phyloP scores from a whole-genome alignment of 2,113 vertebrate species.

The Xyliphius kryptos region DNA sequence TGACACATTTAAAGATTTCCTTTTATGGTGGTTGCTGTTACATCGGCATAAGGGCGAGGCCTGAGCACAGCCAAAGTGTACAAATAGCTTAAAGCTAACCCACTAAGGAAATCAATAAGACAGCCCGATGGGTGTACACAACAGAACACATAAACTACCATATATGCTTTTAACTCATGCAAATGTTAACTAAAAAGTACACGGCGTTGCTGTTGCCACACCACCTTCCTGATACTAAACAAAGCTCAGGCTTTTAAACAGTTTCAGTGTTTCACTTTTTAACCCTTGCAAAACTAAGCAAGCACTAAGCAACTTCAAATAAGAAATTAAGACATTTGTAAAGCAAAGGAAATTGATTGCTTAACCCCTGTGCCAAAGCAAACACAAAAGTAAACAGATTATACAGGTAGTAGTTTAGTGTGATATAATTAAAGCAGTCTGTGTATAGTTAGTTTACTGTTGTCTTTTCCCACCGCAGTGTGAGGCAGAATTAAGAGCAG shows the following conservation, averaged over 20 bases:
- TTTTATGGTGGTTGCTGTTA: constrained; percentile 69
- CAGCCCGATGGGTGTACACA: neutral
- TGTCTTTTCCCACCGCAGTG: constrained; percentile 34
- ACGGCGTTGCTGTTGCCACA: neutral
- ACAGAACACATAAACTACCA: neutral
- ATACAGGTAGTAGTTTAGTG: constrained; percentile 14
- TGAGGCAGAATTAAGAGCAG: constrained; percentile 13
- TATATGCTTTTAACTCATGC: constrained; percentile 3
- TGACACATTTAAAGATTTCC: constrained; percentile 76
- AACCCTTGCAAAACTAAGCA: neutral
- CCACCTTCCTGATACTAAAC: constrained; percentile 2
- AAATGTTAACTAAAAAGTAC: neutral
- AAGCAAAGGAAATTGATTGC: neutral
- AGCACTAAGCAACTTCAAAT: constrained; percentile 8
- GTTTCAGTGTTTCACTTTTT: neutral
- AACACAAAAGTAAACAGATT: constrained; percentile 10
- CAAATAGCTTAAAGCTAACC: constrained; percentile 42
- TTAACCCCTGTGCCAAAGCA: neutral
- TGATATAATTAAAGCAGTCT: constrained; percentile 16
- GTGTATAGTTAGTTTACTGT: constrained; percentile 22
- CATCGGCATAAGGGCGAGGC: constrained; percentile 56
- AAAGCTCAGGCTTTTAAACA: neutral
- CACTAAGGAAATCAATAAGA: constrained; percentile 35
- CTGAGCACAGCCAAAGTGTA: constrained; percentile 38
- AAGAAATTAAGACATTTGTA: neutral